A percentile compares a stretch with the other conserved stretches of the same genome.
Evolutionary conservation across 2,113 vertebrate genomes (phyloP).

Genomic region (Empidonax alnorum): DNA sequence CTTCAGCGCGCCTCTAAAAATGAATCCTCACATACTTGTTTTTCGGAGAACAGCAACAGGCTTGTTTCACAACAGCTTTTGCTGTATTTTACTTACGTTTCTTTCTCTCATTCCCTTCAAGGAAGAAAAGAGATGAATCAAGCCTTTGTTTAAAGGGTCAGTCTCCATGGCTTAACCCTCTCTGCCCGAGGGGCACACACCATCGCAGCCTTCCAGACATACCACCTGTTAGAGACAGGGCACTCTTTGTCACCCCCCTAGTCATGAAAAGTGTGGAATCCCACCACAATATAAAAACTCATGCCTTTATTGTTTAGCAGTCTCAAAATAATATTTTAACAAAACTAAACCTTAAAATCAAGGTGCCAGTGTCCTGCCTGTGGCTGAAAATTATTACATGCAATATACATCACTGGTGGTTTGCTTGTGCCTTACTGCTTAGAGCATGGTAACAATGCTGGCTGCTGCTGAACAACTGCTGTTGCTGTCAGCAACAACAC

Average conservation of each 20-base stretch:
- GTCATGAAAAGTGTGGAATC: background rate
- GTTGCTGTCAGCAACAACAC: background rate
- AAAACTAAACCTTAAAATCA: background rate
- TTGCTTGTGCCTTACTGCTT: background rate
- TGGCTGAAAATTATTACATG: background rate
- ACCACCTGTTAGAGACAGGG: background rate
- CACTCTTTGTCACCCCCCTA: background rate
- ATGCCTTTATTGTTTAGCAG: background rate
- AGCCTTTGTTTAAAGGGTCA: slow-evolving; percentile 48
- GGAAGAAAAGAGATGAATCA: slow-evolving; percentile 50
- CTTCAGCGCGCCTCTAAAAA: slow-evolving; percentile 22
- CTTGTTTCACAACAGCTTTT: slow-evolving; percentile 66
- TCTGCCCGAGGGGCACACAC: background rate
- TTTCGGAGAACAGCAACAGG: slow-evolving; percentile 36
- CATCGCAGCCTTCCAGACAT: fast-evolving
- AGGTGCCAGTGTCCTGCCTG: background rate
- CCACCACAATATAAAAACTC: background rate
- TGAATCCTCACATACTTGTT: slow-evolving; percentile 37
- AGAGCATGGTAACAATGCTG: background rate
- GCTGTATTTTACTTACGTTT: slow-evolving; percentile 14
- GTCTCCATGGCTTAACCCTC: slow-evolving; percentile 28
- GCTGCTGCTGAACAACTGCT: background rate
- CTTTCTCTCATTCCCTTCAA: slow-evolving; percentile 44
- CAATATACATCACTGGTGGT: background rate
- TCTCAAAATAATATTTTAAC: background rate